Base-by-base conservation (phyloP, 23 tunicate genomes). In the Ascidia mentula region DNA sequence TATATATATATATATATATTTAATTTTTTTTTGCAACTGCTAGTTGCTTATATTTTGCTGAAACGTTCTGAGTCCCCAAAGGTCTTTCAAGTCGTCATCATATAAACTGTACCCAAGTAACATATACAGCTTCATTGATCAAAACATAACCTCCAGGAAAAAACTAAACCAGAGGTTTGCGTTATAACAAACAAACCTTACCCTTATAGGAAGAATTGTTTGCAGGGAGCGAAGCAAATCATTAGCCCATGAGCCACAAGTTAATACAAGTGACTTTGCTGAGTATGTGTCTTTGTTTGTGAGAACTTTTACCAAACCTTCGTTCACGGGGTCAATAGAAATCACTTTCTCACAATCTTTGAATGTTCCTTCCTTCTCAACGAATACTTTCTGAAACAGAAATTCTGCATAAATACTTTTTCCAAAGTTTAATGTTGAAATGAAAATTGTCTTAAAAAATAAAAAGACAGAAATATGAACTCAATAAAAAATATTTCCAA, bases 231-330 rank as follows among this genome's bases (percentile, higher is more conserved):
- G 35, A 3, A 89, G 69, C 37, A 84, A 24, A 26, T 89, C 74
- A 36, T 89, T 84, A 20, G 72, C 80, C 84, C 87, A 89, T 5
- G 95, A 40, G 13, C 95, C 95, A 40, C 95, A 89, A 18, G 95
- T 79, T 22, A 89, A 75, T 2, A 89, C 80, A 73, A 89, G 53
- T 0, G 89, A 74, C 22, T 74, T 80, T 12, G 89, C 70, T 13
- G 38, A 28, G 74, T 82, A 89, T 0, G 73, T 60, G 38, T 72
- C 78, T 18, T 61, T 74, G 65, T 72, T 79, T 0, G 95, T 89
- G 6, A n/a, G 18, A 24, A 89, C 95, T 73, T 79, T 33, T 20
- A 89, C 89, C 22, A n/a, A 28, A 0, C 59, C 32, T n/a, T 80
- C 60, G 69, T 69, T 73, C 7, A 80, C 72, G 13, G 85, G 81